These are phyloP conservation scores for Noctua janthina DNA, from an alignment of 2,888 invertebrate genomes.

Conservation along the genomic window DNA sequence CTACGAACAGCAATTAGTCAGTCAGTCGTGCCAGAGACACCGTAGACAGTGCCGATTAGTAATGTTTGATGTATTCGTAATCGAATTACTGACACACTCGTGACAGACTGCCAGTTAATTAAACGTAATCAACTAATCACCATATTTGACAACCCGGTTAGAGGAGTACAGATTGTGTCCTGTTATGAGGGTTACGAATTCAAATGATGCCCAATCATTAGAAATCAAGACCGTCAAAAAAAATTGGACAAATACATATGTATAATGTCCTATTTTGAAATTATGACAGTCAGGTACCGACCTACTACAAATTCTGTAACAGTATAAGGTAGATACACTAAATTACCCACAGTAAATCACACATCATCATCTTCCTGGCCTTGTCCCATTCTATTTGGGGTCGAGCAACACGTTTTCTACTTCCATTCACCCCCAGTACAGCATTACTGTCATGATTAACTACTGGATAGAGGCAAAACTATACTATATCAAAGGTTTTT, in stretches of 20 bases:
- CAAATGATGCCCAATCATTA: not conserved
- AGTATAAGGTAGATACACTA: not conserved
- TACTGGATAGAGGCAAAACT: not conserved
- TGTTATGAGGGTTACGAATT: not conserved
- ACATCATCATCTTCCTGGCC: no score
- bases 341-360: not conserved
- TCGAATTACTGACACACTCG: conserved; percentile 53
- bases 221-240: no score
- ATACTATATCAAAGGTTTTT: not conserved
- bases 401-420: no score
- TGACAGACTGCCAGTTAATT: conserved; percentile 49
- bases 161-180: not conserved
- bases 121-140: conserved; percentile 47
- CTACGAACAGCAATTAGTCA: conserved; percentile 48
- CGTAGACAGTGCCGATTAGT: conserved; percentile 49
- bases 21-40: conserved; percentile 40
- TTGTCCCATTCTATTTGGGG: no score
- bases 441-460: not conserved
- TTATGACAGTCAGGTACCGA: not conserved
- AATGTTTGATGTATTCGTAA: conserved; percentile 59
- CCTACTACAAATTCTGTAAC: not conserved
- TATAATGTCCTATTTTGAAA: not conserved
- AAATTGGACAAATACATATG: not conserved
- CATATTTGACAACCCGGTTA: conserved; percentile 30
- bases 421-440: no score